These are phyloP conservation scores for Spinus pinus DNA, from an alignment of 2,797 vertebrate species.

Conservation along the genomic window DNA sequence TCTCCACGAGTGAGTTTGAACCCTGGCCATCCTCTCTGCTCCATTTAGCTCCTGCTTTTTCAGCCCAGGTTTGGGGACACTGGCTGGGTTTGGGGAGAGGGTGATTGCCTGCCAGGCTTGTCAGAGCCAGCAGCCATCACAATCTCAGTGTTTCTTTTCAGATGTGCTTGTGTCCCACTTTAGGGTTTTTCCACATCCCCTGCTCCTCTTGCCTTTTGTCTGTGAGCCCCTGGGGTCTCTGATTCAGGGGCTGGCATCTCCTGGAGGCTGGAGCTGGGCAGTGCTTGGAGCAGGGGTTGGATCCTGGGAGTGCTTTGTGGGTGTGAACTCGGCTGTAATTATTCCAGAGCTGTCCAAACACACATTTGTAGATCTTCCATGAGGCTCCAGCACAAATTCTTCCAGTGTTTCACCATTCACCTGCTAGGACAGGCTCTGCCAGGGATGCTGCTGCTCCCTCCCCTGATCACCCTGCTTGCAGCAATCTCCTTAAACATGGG, in stretches of 20 bases:
- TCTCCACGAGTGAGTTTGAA: not conserved
- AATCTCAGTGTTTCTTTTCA: not conserved
- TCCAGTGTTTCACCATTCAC: not conserved
- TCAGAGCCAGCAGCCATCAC: not conserved
- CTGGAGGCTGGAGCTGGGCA: fast-evolving
- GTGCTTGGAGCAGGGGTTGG: not conserved
- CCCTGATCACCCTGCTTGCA: not conserved
- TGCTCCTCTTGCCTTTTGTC: not conserved
- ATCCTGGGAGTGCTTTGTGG: fast-evolving
- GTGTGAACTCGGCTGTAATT: no score
- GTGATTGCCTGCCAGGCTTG: not conserved
- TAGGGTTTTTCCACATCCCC: not conserved
- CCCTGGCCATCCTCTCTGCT: conserved; percentile 1
- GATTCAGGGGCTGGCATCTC: not conserved
- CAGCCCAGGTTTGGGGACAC: not conserved
- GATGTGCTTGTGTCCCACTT: fast-evolving
- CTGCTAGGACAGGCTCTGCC: not conserved
- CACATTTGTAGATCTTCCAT: fast-evolving
- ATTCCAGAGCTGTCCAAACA: not conserved
- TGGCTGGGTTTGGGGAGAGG: not conserved
- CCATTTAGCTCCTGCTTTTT: not conserved
- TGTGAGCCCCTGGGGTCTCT: not conserved
- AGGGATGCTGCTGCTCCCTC: not conserved
- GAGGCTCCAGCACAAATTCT: not conserved
- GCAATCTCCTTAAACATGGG: not conserved